Percentiles rank a stretch among this genome's conserved stretches.
These are phyloP conservation scores for Buathra laborator DNA, from an alignment of 2,888 invertebrate genomes.

Conservation along the genomic window DNA sequence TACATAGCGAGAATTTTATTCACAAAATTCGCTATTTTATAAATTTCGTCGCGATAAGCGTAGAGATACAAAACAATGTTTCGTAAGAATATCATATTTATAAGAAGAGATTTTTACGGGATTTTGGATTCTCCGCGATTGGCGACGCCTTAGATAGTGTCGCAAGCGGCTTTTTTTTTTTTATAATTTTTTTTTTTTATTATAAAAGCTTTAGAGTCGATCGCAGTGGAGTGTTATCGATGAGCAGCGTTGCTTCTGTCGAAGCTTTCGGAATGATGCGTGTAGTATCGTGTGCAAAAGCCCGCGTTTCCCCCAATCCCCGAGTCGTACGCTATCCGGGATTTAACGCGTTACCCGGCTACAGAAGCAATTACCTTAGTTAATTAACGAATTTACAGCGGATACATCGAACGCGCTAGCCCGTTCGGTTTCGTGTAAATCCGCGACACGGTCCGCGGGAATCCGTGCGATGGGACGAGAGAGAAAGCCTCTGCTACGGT, in stretches of 20 bases:
- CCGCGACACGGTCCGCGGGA: conserved; percentile 73
- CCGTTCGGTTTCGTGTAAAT: conserved; percentile 69
- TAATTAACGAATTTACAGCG: conserved; percentile 84
- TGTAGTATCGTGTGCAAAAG: conserved; percentile 48
- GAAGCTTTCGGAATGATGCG: conserved; percentile 67
- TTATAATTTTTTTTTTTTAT: not conserved
- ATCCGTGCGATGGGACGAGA: conserved; percentile 62
- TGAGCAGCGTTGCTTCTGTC: conserved; percentile 12
- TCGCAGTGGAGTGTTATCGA: conserved; percentile 6
- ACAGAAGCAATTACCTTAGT: conserved; percentile 82
- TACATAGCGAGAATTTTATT: too few species aligned
- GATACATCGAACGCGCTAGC: conserved; percentile 69
- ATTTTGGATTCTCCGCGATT: too few species aligned
- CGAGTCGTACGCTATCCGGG: conserved; percentile 50
- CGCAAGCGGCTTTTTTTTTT: not conserved
- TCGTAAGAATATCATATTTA: too few species aligned
- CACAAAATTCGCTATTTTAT: too few species aligned
- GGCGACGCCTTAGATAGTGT: too few species aligned
- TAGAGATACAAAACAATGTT: too few species aligned
- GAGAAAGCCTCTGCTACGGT: conserved; percentile 38
- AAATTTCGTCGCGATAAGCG: too few species aligned
- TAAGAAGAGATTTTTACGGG: too few species aligned
- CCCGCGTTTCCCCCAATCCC: conserved; percentile 1
- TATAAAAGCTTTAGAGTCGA: not conserved
- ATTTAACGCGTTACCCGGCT: conserved; percentile 71